Base-by-base conservation (phyloP, 2,113 vertebrate genomes). In the Platysteira castanea region DNA sequence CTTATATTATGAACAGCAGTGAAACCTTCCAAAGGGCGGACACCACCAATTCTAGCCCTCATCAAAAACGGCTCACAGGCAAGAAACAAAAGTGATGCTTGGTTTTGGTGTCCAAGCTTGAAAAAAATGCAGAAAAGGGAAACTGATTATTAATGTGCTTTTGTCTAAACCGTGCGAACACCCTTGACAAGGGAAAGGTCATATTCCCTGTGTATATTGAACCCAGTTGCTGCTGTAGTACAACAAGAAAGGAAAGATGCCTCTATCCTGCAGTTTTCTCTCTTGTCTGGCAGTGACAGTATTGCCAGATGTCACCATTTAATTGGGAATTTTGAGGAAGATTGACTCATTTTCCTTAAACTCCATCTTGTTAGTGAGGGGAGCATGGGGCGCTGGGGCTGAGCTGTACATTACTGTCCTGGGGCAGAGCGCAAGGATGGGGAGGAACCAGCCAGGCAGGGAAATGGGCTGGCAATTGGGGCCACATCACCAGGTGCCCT, bases 321-420 rank as follows among this genome's bases (percentile, higher is more conserved):
- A 75, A 23, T 31, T 57, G 11, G 18, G 60, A 84, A 10, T 67
- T 77, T 84, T 82, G 74, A 67, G 74, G 31, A 15, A 39, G 30
- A n/a, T 47, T 5, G 3, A 13, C 30, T 85, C 23, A 11, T 85
- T 89, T 94, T 84, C 42, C 47, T 39, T 67, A 7, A 87, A 89
- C 27, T 33, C 33, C 30, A 61, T 9, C 23, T 47, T 64, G 23
- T 79, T 54, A 52, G 26, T 26, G 20, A 91, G 33, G 23, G 35
- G 6, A 59, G 12, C 0, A 0, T 60, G 54, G 18, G 19, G 19
- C 0, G 0, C 73, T 2, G 4, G 37, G 19, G 26, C 27, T 2
- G 3, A 77, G 44, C 18, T 87, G 30, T 27, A 23, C 0, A 0
- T 46, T 46, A 6, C 50, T 88, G 42, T 61, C 42, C 57, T 33